Conservation (phyloP, 2,888 invertebrate species). For the Lamellibrachia satsuma region DNA sequence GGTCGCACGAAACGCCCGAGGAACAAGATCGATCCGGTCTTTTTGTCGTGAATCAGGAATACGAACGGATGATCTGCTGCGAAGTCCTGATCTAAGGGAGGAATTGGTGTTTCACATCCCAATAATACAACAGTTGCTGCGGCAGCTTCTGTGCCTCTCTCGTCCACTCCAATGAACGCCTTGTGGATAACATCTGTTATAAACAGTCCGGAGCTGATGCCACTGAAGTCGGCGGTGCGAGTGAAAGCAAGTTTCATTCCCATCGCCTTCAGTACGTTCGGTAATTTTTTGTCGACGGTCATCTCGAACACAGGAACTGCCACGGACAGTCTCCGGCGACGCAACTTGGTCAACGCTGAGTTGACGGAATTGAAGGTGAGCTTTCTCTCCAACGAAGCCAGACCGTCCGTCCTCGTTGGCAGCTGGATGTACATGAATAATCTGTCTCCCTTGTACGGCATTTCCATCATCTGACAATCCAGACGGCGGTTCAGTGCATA, state of each 20-base stretch:
- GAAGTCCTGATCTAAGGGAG: too few relatives aligned
- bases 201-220: constrained; percentile 48
- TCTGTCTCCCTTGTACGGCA: constrained; percentile 72
- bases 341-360: background rate
- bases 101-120: background rate
- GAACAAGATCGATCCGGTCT: constrained; percentile 32
- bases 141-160: constrained; percentile 62
- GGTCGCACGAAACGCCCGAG: constrained; percentile 13
- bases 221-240: constrained; percentile 54
- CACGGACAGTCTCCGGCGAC: constrained; percentile 34
- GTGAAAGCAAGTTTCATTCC: constrained; percentile 52
- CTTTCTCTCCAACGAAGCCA: constrained; percentile 36
- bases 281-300: constrained; percentile 45
- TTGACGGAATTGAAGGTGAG: constrained; percentile 23
- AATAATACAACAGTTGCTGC: constrained; percentile 48
- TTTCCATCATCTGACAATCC: constrained; percentile 78
- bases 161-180: constrained; percentile 61
- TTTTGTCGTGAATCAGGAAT: constrained; percentile 50
- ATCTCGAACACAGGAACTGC: constrained; percentile 53
- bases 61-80: constrained; percentile 57
- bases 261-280: constrained; percentile 43
- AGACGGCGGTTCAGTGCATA: constrained; percentile 69
- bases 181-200: constrained; percentile 56
- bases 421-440: constrained; percentile 56
- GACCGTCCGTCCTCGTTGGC: constrained; percentile 50